These are phyloP conservation scores for Leucozona laternaria DNA, from an alignment of 2,888 invertebrate genomes.

Conservation along the genomic window DNA sequence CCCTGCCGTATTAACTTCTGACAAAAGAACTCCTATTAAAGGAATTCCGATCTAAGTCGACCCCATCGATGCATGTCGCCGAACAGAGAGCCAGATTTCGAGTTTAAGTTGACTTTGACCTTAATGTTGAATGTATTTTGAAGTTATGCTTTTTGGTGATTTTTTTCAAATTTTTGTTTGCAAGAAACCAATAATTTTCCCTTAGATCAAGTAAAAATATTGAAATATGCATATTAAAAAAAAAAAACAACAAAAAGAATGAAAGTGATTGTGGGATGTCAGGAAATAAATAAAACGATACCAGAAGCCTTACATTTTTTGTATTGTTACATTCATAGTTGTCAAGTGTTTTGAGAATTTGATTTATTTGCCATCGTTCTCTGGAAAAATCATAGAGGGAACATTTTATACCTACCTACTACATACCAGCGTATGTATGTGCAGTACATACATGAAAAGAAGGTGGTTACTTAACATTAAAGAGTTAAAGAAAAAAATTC, in stretches of 20 bases:
- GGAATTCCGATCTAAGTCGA: too few species aligned
- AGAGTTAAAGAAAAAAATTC: constrained; percentile 50
- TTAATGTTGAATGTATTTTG: too few species aligned
- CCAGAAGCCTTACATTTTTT: constrained; percentile 36
- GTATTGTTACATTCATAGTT: constrained; percentile 65
- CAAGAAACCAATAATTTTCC: background rate
- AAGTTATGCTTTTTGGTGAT: too few species aligned
- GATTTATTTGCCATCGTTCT: constrained; percentile 56
- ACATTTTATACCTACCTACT: background rate
- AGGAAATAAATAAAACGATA: constrained; percentile 55
- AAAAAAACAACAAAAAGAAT: background rate
- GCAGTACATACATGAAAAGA: background rate
- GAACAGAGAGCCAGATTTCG: too few species aligned
- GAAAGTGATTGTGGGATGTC: constrained; percentile 28
- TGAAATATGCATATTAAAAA: background rate
- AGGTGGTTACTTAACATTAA: constrained; percentile 30
- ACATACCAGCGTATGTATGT: too few species aligned
- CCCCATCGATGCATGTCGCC: too few species aligned
- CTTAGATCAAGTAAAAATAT: background rate
- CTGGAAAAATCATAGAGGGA: background rate
- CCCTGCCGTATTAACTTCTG: too few species aligned
- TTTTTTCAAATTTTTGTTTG: too few species aligned
- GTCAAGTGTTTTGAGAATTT: constrained; percentile 68
- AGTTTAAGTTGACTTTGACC: too few species aligned
- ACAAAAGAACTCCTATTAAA: too few species aligned